Base-by-base conservation (phyloP, 2,797 vertebrate genomes). In the Myotis myotis region DNA sequence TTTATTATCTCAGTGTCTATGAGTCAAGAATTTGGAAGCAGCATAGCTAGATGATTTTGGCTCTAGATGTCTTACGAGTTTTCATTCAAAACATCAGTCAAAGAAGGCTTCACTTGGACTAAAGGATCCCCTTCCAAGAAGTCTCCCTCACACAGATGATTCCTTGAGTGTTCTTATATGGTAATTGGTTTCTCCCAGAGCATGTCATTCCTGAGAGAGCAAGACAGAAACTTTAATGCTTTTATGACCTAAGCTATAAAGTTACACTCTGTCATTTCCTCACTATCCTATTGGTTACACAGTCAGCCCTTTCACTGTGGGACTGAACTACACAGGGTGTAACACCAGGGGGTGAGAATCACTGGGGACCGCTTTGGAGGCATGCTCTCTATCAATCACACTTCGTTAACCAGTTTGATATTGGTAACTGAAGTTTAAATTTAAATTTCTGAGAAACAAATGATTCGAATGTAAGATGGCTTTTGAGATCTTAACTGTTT, bases 391-490 rank as follows among this genome's bases (percentile, higher is more conserved):
- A 36, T 62, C 16, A 49, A 36, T 62, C 16, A 49, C 19, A 68
- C 23, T 85, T 25, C 60, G 28, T 68, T 71, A 71, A 89, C 25
- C 60, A 87, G 17, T 74, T 47, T 62, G 51, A 44, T 44, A 38
- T 57, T 6, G 5, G 74, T 38, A 79, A 81, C 38, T 66, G 11
- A 83, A 60, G 23, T 87, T 51, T 90, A 91, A 30, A 92, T 49
- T 28, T 78, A 82, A 94, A 76, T 51, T 64, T 71, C 36, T 93
- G 38, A 85, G 74, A 86, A 92, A 38, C 30, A 80, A 93, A 76
- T 62, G 49, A 70, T 62, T 85, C 41, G 30, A 47, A 36, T 57
- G 13, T 51, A 71, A 91, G 11, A 68, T 41, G 51, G 22, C 30
- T 85, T 95, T 85, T 93, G 44, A 71, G 51, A 79, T 78, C 33